phyloP scores from a whole-genome alignment of 2,113 vertebrate genomes.

The Osmerus mordax region DNA sequence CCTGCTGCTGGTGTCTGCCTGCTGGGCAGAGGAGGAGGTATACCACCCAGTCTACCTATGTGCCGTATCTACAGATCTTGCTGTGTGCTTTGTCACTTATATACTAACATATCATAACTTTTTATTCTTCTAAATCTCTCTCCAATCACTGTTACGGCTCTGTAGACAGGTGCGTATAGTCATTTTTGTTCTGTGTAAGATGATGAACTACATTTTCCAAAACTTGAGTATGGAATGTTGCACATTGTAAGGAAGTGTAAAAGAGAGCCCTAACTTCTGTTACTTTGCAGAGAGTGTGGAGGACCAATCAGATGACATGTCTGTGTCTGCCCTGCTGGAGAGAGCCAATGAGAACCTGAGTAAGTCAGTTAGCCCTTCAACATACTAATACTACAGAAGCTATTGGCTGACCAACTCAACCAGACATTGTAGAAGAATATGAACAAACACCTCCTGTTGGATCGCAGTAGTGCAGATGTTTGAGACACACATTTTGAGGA shows the following conservation, averaged over 20 bases:
- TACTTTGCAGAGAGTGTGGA: not conserved
- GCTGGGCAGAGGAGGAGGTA: slow-evolving; percentile 51
- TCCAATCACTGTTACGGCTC: too few species aligned
- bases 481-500: too few species aligned
- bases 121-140: too few species aligned
- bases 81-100: not conserved
- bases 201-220: not conserved
- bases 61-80: not conserved
- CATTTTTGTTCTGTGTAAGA: not conserved
- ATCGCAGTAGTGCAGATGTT: too few species aligned
- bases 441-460: not conserved
- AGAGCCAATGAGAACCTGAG: slow-evolving; percentile 15
- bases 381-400: not conserved
- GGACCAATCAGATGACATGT: slow-evolving; percentile 48
- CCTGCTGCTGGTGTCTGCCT: slow-evolving; percentile 29
- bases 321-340: slow-evolving; percentile 12
- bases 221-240: not conserved
- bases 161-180: not conserved
- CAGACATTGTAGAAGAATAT: not conserved
- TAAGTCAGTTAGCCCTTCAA: not conserved
- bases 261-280: not conserved
- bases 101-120: too few species aligned
- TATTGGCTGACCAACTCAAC: not conserved
- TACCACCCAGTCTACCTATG: not conserved
- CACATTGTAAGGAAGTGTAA: not conserved